These are phyloP conservation scores for Ascaphus truei DNA, from an alignment of 2,113 vertebrate genomes.

Conservation along the genomic window DNA sequence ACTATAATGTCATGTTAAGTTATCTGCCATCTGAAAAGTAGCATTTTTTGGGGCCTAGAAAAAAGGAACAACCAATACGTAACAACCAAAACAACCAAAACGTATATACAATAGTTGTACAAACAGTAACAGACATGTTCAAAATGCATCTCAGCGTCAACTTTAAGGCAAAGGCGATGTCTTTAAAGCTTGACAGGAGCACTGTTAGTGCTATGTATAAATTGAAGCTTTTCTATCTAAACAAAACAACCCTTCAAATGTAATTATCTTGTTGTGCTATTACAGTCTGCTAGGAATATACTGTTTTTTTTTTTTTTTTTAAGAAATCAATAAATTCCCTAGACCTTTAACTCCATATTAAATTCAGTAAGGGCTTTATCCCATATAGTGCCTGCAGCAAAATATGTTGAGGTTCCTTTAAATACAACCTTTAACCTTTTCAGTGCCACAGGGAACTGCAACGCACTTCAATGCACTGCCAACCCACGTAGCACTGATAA, in stretches of 20 bases:
- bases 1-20: too few relatives aligned
- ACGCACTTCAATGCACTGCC: too few relatives aligned
- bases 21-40: too few relatives aligned
- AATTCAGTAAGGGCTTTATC: slow-evolving; percentile 22
- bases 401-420: slow-evolving; percentile 7
- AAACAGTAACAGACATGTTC: too few relatives aligned
- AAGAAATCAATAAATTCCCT: slow-evolving; percentile 33
- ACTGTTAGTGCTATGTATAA: background rate
- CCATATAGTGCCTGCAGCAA: slow-evolving; percentile 8
- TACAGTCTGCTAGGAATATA: background rate
- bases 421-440: slow-evolving; percentile 14
- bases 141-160: too few relatives aligned
- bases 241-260: slow-evolving; percentile 4
- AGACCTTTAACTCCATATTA: slow-evolving; percentile 30
- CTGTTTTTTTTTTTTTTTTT: slow-evolving; percentile 19
- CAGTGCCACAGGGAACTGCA: background rate
- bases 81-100: too few relatives aligned
- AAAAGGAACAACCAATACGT: too few relatives aligned
- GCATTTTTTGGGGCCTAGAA: too few relatives aligned
- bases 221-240: slow-evolving; percentile 19
- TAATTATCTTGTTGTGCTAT: slow-evolving; percentile 21
- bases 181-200: too few relatives aligned
- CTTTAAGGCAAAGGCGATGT: too few relatives aligned
- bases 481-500: too few relatives aligned
- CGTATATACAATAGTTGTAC: too few relatives aligned